These are phyloP conservation scores for Aphrophora alni DNA, from an alignment of 2,888 invertebrate species.

Conservation along the genomic window DNA sequence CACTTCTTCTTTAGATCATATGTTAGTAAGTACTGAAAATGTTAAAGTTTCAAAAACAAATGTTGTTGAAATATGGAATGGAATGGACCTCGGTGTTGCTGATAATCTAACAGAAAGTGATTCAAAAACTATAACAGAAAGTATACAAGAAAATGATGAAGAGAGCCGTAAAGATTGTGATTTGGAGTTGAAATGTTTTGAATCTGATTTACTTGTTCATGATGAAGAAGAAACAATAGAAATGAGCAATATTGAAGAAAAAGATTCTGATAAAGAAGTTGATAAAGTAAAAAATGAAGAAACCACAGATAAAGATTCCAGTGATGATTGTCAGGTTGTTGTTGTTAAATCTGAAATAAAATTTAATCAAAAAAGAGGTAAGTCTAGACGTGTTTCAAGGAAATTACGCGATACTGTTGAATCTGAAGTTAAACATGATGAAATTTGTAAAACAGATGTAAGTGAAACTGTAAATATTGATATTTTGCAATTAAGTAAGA, in stretches of 20 bases:
- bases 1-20: neutral
- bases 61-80: neutral
- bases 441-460: neutral
- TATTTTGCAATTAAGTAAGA: neutral
- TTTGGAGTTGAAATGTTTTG: conserved; percentile 29
- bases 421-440: conserved; percentile 20
- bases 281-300: conserved; percentile 34
- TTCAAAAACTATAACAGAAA: neutral
- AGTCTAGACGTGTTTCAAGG: neutral
- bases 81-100: neutral
- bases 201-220: conserved; percentile 33
- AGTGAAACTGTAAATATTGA: neutral
- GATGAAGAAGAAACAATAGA: conserved; percentile 8
- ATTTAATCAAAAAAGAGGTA: conserved; percentile 25
- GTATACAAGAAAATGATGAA: conserved; percentile 11
- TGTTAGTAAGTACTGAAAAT: neutral
- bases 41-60: conserved; percentile 15
- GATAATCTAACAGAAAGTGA: neutral
- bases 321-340: conserved; percentile 43
- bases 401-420: conserved; percentile 21
- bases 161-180: conserved; percentile 19
- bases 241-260: conserved; percentile 28
- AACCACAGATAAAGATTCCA: conserved; percentile 46
- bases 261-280: conserved; percentile 32
- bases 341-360: conserved; percentile 28